phyloP scores from a whole-genome alignment of 2,797 vertebrate species.

The Gymnothorax javanicus region DNA sequence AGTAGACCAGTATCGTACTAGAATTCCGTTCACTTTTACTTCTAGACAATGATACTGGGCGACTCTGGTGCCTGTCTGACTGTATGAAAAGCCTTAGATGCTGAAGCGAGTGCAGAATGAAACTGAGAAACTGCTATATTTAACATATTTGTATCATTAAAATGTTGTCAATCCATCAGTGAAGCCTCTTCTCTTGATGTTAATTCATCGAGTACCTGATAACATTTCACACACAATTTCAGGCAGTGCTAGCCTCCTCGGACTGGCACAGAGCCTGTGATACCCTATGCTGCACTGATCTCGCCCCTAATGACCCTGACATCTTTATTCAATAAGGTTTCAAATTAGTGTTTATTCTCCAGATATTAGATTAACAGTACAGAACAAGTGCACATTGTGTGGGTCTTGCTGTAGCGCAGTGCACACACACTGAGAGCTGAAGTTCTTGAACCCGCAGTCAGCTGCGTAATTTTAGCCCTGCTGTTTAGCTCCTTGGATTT shows the following conservation, averaged over 20 bases:
- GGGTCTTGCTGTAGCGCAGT: not conserved
- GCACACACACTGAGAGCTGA: not conserved
- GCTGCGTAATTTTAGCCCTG: not conserved
- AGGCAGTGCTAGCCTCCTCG: not conserved
- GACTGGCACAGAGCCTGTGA: not conserved
- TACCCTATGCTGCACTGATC: not conserved
- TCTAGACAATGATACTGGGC: not conserved
- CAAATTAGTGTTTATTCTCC: conserved; percentile 27
- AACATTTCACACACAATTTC: not conserved
- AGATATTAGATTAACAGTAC: conserved; percentile 28
- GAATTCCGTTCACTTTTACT: not conserved
- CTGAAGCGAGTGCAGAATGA: not conserved
- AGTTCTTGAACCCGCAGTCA: not conserved
- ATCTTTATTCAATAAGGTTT: conserved; percentile 42
- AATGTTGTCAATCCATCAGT: not conserved
- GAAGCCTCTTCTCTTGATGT: not conserved
- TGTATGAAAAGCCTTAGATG: not conserved
- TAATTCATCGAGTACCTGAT: not conserved
- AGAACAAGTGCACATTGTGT: conserved; percentile 9
- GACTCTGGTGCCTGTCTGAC: not conserved
- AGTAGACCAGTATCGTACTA: not conserved
- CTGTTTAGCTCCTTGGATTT: not conserved
- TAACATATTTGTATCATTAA: not conserved
- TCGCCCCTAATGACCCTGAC: conserved; percentile 44
- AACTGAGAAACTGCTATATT: not conserved